Evolutionary conservation across 2,113 vertebrate species (phyloP).

Genomic region (Megaleporinus macrocephalus): DNA sequence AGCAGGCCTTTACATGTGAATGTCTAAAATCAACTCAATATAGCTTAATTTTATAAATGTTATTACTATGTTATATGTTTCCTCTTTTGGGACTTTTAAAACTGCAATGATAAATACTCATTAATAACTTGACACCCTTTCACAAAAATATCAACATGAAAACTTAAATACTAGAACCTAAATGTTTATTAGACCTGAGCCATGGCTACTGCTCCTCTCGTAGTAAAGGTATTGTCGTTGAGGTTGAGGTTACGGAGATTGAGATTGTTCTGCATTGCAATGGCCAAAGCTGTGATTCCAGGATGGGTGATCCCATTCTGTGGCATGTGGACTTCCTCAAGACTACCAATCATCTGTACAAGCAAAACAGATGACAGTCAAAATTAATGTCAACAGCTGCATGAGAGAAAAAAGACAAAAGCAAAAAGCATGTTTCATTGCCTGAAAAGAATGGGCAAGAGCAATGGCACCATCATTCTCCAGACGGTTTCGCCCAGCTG

Average conservation of each 20-base stretch:
- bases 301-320: conserved; percentile 97
- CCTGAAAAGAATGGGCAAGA: conserved; percentile 92
- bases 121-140: too few species aligned
- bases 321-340: conserved; percentile 96
- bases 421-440: conserved; percentile 54
- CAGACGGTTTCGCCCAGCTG: conserved; percentile 94
- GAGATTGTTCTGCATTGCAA: conserved; percentile 87
- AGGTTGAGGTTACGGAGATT: conserved; percentile 90
- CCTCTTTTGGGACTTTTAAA: too few species aligned
- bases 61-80: too few species aligned
- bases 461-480: conserved; percentile 95
- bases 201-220: conserved; percentile 92
- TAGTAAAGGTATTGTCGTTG: conserved; percentile 98
- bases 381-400: neutral
- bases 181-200: conserved; percentile 80
- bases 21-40: too few species aligned
- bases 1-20: too few species aligned
- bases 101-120: neutral
- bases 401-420: neutral
- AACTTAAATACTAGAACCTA: neutral
- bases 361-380: neutral
- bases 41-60: too few species aligned
- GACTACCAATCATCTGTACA: conserved; percentile 87
- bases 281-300: conserved; percentile 89
- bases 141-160: too few species aligned